Conservation (phyloP, 1,140 invertebrate genomes). For the Pseudomyrmex gracilis region DNA sequence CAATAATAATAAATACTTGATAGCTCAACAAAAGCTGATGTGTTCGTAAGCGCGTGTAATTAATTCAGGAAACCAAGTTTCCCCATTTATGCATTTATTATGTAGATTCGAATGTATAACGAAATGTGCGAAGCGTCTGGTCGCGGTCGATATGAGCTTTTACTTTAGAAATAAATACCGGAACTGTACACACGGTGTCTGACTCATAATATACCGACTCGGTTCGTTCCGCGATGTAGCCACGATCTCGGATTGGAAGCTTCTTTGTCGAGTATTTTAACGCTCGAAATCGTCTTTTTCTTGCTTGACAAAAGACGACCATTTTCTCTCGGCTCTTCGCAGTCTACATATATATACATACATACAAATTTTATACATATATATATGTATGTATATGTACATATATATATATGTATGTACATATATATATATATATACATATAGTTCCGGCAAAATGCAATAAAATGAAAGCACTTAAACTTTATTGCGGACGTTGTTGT, state of each 20-base stretch:
- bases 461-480: conserved; percentile 68
- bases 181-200: background rate
- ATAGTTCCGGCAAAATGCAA: conserved; percentile 54
- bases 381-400: background rate
- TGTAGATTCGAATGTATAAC: background rate
- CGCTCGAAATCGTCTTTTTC: conserved; percentile 13
- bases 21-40: background rate
- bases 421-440: background rate
- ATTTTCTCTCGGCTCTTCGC: conserved; percentile 38
- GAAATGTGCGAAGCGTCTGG: background rate
- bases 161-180: background rate
- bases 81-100: background rate
- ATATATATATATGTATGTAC: background rate
- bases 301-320: conserved; percentile 35
- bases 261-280: conserved; percentile 50
- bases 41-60: background rate
- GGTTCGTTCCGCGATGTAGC: conserved; percentile 19
- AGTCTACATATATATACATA: background rate
- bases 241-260: conserved; percentile 29
- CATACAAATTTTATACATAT: background rate
- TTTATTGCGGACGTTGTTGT: conserved; percentile 70
- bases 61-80: background rate
- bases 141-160: background rate
- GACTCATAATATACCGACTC: conserved; percentile 10
- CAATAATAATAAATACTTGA: conserved; percentile 24